These are phyloP conservation scores for Agapostemon virescens DNA, from an alignment of 2,888 invertebrate genomes.

Conservation along the genomic window DNA sequence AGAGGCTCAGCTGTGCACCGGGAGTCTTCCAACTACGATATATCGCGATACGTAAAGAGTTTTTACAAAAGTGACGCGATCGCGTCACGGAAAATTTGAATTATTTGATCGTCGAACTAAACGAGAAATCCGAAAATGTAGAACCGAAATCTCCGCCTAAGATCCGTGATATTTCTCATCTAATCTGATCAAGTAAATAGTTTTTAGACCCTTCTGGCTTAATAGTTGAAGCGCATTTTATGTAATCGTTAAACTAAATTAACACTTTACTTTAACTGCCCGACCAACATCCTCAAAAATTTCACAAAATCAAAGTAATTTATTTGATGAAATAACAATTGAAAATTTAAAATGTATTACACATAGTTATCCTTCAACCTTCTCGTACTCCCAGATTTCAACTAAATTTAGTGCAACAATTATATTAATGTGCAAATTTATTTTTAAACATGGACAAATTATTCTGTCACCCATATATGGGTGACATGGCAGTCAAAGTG, in stretches of 20 bases:
- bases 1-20: constrained; percentile 58
- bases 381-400: too few relatives aligned
- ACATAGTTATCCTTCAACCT: too few relatives aligned
- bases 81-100: neutral
- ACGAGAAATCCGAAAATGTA: neutral
- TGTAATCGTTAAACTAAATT: neutral
- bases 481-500: too few relatives aligned
- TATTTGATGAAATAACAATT: too few relatives aligned
- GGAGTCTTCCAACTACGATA: constrained; percentile 29
- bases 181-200: neutral
- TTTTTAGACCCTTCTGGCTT: neutral
- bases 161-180: neutral
- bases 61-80: neutral
- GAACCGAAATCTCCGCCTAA: neutral
- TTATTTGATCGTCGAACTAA: neutral
- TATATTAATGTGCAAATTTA: too few relatives aligned
- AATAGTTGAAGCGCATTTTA: neutral
- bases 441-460: too few relatives aligned
- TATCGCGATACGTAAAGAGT: constrained; percentile 8
- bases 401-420: too few relatives aligned
- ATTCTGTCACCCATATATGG: too few relatives aligned
- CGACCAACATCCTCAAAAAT: too few relatives aligned
- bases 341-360: too few relatives aligned
- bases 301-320: too few relatives aligned
- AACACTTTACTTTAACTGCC: too few relatives aligned